phyloP scores from a whole-genome alignment of 2,113 vertebrate genomes.

The Amblyopsis rosae region DNA sequence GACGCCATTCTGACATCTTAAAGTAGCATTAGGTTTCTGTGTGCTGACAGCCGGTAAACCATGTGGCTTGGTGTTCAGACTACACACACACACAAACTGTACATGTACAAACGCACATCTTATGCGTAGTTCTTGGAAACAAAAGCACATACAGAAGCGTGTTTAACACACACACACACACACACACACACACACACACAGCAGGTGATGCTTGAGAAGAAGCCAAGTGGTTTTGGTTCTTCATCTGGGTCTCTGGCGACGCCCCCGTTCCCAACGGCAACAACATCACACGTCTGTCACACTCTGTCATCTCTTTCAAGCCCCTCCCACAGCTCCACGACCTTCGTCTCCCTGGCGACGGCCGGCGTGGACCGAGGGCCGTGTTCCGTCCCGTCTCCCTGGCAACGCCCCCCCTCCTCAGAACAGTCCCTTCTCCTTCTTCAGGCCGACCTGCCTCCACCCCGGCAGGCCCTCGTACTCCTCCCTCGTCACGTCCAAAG shows the following conservation, averaged over 20 bases:
- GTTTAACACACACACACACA: conserved; percentile 65
- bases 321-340: too few relatives aligned
- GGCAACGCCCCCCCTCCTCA: conserved; percentile 56
- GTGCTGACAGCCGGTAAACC: background rate
- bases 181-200: conserved; percentile 76
- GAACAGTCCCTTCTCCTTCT: conserved; percentile 96
- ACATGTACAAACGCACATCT: background rate
- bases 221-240: conserved; percentile 6
- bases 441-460: conserved; percentile 97
- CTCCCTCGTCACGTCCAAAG: conserved; percentile 89
- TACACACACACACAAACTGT: conserved; percentile 69
- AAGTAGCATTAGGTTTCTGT: conserved; percentile 25
- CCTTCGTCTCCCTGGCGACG: too few relatives aligned
- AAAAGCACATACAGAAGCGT: conserved; percentile 12
- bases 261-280: too few relatives aligned
- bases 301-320: too few relatives aligned
- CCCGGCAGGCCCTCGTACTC: conserved; percentile 88
- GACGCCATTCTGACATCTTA: conserved; percentile 25
- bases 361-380: too few relatives aligned
- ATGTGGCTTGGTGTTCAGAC: conserved; percentile 2
- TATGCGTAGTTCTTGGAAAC: background rate
- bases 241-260: too few relatives aligned
- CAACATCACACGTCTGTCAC: too few relatives aligned
- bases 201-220: conserved; percentile 65
- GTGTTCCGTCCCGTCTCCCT: background rate